These are phyloP conservation scores for Leptodactylus fallax DNA, from an alignment of 2,797 vertebrate species.

Conservation along the genomic window DNA sequence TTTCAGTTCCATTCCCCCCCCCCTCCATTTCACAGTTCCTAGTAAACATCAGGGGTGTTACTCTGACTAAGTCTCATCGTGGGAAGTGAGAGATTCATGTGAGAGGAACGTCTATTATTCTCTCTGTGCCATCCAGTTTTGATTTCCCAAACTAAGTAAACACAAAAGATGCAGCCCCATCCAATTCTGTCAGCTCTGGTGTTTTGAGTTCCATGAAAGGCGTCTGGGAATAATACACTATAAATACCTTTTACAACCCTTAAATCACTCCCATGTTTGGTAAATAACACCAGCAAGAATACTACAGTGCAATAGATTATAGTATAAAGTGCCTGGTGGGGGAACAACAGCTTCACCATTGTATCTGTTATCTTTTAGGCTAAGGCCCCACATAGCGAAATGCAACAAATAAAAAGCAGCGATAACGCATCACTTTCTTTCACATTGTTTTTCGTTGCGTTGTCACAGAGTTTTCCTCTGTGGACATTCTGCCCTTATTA, in stretches of 20 bases:
- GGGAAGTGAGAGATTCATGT: not conserved
- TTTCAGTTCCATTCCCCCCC: not conserved
- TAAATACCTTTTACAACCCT: not conserved
- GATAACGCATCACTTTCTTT: too few species aligned
- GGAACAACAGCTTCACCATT: not conserved
- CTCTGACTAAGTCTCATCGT: not conserved
- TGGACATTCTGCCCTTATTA: too few species aligned
- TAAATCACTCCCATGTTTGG: not conserved
- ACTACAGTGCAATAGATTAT: not conserved
- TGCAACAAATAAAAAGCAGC: too few species aligned
- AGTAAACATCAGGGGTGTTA: not conserved
- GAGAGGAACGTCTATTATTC: not conserved
- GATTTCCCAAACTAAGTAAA: conserved; percentile 23
- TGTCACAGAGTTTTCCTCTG: too few species aligned
- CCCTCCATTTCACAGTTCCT: not conserved
- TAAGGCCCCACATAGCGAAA: too few species aligned
- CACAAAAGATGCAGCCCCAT: not conserved
- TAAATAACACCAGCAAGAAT: not conserved
- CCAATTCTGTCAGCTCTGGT: not conserved
- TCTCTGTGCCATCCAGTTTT: not conserved
- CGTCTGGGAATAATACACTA: not conserved
- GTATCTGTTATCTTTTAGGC: too few species aligned
- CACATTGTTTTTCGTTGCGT: too few species aligned
- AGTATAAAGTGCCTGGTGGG: not conserved
- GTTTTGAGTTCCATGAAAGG: not conserved